Conservation (phyloP, 2,888 invertebrate genomes). For the Agrenia bidenticulata region DNA sequence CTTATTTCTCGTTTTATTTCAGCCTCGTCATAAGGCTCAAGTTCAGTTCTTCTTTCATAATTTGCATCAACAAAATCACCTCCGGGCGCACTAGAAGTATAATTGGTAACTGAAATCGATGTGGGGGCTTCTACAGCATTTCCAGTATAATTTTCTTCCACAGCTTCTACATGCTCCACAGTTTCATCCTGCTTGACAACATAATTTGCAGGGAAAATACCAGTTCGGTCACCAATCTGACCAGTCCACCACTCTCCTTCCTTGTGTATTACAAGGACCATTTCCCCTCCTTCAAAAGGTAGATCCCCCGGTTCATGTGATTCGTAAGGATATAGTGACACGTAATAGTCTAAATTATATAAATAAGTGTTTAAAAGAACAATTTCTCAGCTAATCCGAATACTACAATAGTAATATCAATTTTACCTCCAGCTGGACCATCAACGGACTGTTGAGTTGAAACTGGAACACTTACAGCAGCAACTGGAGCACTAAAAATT, state of each 20-base stretch:
- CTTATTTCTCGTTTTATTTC: slow-evolving; percentile 52
- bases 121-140: slow-evolving; percentile 6
- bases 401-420: not conserved
- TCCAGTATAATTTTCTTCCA: not conserved
- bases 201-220: slow-evolving; percentile 98
- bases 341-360: slow-evolving; percentile 69
- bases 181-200: slow-evolving; percentile 70
- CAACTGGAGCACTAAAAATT: not conserved
- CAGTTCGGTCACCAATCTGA: slow-evolving; percentile 73
- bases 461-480: not conserved
- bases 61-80: slow-evolving; percentile 2
- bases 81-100: not conserved
- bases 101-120: not conserved
- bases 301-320: slow-evolving; percentile 89
- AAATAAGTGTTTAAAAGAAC: slow-evolving; percentile 2
- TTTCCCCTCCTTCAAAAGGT: slow-evolving; percentile 79
- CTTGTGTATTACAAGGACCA: slow-evolving; percentile 79
- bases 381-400: slow-evolving; percentile 7
- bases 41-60: slow-evolving; percentile 32
- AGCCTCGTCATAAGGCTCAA: slow-evolving; percentile 52
- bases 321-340: slow-evolving; percentile 64
- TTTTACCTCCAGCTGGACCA: slow-evolving; percentile 13
- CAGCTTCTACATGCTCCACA: slow-evolving; percentile 21
- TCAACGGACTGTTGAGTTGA: slow-evolving; percentile 11
- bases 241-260: slow-evolving; percentile 99